Base-by-base conservation (phyloP, 2,113 vertebrate genomes). In the Tychaedon coryphoeus region DNA sequence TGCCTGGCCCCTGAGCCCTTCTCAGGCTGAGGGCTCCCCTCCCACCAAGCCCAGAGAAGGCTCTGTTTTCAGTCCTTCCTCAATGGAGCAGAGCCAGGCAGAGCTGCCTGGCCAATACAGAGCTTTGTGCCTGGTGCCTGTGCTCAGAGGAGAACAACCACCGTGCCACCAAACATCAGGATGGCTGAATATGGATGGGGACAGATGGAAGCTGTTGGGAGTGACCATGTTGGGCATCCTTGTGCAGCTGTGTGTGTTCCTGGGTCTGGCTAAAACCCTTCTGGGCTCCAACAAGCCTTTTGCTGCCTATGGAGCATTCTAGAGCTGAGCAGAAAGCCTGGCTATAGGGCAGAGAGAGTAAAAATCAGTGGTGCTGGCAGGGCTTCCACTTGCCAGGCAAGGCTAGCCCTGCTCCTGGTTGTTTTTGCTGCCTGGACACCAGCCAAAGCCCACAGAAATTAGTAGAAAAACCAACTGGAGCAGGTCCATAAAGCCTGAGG, bases 381-480 rank as follows among this genome's bases (percentile, higher is more conserved):
- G 66, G 71, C 81, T 79, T 73, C 73, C 62, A 23, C 75, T 92
- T 91, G 86, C 90, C 83, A 70, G 70, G 88, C 61, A 74, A 89
- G 73, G 83, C 57, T 88, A 93, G 87, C 78, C 75, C 62, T 4
- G 8, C 47, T 94, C n/a, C 78, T 81, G 29, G 90, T 77, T 94
- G 60, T 45, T 95, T 88, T 73, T 86, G 88, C 85, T 94, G n/a
- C 85, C 61, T 95, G 96, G 86, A 77, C 28, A n/a, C 45, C 60
- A 71, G 92, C 92, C 94, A 96, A 96, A 95, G 74, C 95, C 95
- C 92, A 83, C 92, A 95, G 85, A 96, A 96, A 96, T 97, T 94
- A 97, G 95, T 36, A 94, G 85, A 96, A 88, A 95, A 96, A 70
- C 92, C 93, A 86, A 94, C 88, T 95, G 93, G 96, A 91, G 92